These are phyloP conservation scores for Plectrocnemia conspersa DNA, from an alignment of 1,140 invertebrate species.

Conservation along the genomic window DNA sequence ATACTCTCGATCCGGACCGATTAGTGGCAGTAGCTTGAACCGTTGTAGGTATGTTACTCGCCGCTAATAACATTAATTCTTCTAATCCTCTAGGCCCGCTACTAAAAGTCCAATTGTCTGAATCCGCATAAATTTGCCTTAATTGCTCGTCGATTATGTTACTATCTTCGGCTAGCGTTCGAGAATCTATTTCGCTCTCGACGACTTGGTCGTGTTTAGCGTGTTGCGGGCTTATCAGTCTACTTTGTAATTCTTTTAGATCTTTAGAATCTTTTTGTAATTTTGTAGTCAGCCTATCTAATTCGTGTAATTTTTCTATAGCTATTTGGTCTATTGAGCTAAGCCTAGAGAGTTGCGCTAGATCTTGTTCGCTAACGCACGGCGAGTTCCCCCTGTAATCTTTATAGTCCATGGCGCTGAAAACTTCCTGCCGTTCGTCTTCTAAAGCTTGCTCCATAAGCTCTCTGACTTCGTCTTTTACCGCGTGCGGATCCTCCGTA, in stretches of 20 bases:
- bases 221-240: constrained; percentile 56
- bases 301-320: constrained; percentile 71
- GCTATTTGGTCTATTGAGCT: constrained; percentile 71
- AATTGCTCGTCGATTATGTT: constrained; percentile 67
- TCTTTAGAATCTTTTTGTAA: constrained; percentile 74
- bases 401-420: constrained; percentile 73
- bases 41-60: constrained; percentile 38
- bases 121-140: constrained; percentile 61
- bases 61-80: constrained; percentile 50
- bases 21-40: constrained; percentile 31
- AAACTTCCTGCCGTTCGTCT: constrained; percentile 62
- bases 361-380: constrained; percentile 71
- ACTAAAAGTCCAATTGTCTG: constrained; percentile 70
- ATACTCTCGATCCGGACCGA: constrained; percentile 56
- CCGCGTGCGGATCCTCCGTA: constrained; percentile 38
- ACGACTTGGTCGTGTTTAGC: constrained; percentile 40
- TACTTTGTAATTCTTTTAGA: constrained; percentile 67
- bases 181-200: constrained; percentile 54
- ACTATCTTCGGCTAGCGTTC: constrained; percentile 57
- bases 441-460: constrained; percentile 44
- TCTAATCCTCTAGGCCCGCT: constrained; percentile 57
- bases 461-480: constrained; percentile 47
- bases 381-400: constrained; percentile 70
- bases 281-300: constrained; percentile 69
- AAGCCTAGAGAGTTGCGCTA: constrained; percentile 68